Base-by-base conservation (phyloP, 2,888 invertebrate genomes). In the Hoplodrina ambigua region DNA sequence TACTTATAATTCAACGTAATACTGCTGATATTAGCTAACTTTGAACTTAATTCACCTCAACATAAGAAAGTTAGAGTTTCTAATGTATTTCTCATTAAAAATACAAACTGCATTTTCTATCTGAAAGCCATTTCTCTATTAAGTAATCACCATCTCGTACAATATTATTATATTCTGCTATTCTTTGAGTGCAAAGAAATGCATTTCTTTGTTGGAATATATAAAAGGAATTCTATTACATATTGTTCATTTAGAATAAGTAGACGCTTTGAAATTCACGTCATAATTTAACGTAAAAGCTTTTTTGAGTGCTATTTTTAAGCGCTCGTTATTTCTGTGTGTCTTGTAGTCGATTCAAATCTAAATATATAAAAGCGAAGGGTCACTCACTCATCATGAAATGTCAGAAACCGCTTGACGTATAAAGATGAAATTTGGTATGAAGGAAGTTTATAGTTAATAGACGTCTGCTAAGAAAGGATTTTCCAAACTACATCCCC, bases 111-210 rank as follows among this genome's bases (percentile, higher is more conserved):
- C 3, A 49, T 49, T 73, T n/a, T 70, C 37, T 37, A 50, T 41
- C 5, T 59, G 11, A 33, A 50, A 58, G 49, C 44, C n/a, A 77
- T 52, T 49, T 7, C 37, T 62, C 37, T 62, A 1, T 50, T 4
- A 20, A 74, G 30, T 55, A 70, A 69, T 59, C 19, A 60, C 13
- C 19, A 50, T 20, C 19, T 20, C 25, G 15, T 30, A 50, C 37
- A 58, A 20, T 67, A 37, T 59, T 63, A 70, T 56, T 44, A 59
- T n/a, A 66, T 62, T 62, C 30, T 15, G 10, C 25, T 4, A 50
- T 64, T 52, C 60, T 77, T 64, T 68, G 49, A 68, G 30, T 17
- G 61, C 52, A 77, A 64, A 77, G 80, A 54, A 58, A 3, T 59
- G 20, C 54, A 61, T 4, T 52, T 33, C 57, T 68, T 67, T 74